Conservation (phyloP, 2,888 invertebrate genomes). For the Alloscopus bannaensis region DNA sequence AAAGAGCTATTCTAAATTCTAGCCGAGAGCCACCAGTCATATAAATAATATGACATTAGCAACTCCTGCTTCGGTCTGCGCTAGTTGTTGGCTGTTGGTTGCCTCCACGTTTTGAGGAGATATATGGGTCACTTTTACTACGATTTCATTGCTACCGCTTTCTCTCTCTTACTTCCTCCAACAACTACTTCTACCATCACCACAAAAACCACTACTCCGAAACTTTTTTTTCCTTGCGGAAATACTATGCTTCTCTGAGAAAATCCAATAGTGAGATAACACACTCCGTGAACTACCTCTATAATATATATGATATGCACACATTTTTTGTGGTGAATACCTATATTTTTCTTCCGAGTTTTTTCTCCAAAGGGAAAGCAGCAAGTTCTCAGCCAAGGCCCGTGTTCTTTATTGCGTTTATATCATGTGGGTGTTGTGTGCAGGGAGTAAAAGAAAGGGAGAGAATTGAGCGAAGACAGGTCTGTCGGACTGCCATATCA, state of each 20-base stretch:
- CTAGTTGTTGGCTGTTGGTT: too few species aligned
- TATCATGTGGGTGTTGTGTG: conserved; percentile 17
- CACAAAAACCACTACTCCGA: too few species aligned
- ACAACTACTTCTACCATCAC: conserved; percentile 25
- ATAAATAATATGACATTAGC: conserved; percentile 55
- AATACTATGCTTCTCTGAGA: too few species aligned
- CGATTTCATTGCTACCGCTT: conserved; percentile 40
- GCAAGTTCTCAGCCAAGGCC: too few species aligned
- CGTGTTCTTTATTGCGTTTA: conserved; percentile 37
- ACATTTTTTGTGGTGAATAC: too few species aligned
- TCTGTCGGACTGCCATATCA: conserved; percentile 38
- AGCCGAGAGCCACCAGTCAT: conserved; percentile 60
- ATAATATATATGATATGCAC: not conserved
- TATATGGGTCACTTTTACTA: conserved; percentile 54
- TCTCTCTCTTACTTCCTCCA: conserved; percentile 5
- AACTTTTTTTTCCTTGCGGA: too few species aligned
- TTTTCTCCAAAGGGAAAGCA: too few species aligned
- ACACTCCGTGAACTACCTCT: not conserved
- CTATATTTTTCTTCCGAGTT: too few species aligned
- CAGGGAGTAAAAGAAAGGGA: conserved; percentile 6
- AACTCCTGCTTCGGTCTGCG: conserved; percentile 31
- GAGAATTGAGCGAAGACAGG: conserved; percentile 45
- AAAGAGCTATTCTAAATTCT: conserved; percentile 60
- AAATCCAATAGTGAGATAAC: too few species aligned
- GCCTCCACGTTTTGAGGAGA: conserved; percentile 34